These are phyloP conservation scores for Micropoecilia bifurca DNA, from an alignment of 2,797 vertebrate genomes.

Conservation along the genomic window DNA sequence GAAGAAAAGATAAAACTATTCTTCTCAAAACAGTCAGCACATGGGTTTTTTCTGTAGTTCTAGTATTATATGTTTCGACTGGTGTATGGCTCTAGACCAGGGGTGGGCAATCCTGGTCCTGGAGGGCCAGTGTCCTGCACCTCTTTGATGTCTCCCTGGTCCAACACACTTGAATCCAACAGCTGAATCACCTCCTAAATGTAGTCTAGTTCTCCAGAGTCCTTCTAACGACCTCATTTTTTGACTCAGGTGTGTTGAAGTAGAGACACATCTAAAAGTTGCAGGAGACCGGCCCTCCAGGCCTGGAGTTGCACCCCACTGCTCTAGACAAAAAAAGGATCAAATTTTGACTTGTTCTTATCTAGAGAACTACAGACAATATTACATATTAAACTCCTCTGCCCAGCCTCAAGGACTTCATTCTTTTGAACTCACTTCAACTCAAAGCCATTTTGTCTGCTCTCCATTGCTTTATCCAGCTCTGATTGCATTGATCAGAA, in stretches of 20 bases:
- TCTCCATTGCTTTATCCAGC: conserved; percentile 1
- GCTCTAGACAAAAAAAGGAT: neutral
- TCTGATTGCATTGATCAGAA: conserved; percentile 18
- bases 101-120: no score
- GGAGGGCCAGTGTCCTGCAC: no score
- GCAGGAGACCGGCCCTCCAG: no score
- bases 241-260: no score
- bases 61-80: conserved; percentile 19
- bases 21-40: conserved; percentile 50
- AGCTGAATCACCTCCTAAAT: no score
- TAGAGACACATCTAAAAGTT: no score
- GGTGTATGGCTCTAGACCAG: neutral
- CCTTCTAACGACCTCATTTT: no score
- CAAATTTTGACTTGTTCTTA: conserved; percentile 3
- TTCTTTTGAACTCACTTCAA: neutral
- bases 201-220: no score
- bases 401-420: conserved; percentile 20
- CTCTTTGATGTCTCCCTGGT: no score
- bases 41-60: conserved; percentile 28
- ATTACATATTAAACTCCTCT: conserved; percentile 43
- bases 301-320: no score
- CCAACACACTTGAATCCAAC: no score
- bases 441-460: conserved; percentile 18
- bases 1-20: conserved; percentile 23
- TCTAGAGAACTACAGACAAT: conserved; percentile 2